Evolutionary conservation across 2,888 invertebrate species (phyloP).

Genomic region (Lochmaea capreae): DNA sequence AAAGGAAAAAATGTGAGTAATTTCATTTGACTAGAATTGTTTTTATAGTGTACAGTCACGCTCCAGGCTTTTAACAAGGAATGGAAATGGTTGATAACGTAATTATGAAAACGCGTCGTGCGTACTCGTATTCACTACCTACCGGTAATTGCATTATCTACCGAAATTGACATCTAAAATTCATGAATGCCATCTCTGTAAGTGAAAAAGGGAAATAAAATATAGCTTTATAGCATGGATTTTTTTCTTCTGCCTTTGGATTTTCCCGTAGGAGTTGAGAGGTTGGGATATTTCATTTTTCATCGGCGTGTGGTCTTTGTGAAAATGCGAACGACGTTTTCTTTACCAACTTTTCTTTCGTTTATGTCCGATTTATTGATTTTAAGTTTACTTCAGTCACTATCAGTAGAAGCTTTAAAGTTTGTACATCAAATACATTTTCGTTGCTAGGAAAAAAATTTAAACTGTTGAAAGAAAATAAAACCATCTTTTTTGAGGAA

Average conservation of each 20-base stretch:
- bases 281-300: constrained; percentile 26
- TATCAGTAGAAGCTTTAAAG: not conserved
- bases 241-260: constrained; percentile 12
- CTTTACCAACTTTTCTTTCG: constrained; percentile 2
- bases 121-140: constrained; percentile 34
- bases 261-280: constrained; percentile 26
- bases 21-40: constrained; percentile 1
- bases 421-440: too few species aligned
- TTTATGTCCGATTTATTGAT: constrained; percentile 12
- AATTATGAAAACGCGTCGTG: constrained; percentile 39
- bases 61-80: constrained; percentile 29
- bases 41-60: constrained; percentile 13
- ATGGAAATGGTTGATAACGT: constrained; percentile 32
- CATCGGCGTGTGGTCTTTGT: constrained; percentile 17
- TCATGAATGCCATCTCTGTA: constrained; percentile 12
- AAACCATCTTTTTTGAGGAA: too few species aligned
- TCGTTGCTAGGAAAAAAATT: too few species aligned
- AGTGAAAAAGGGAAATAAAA: constrained; percentile 15
- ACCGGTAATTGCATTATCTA: constrained; percentile 28
- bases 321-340: not conserved
- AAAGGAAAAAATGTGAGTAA: not conserved
- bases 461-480: too few species aligned
- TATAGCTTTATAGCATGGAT: constrained; percentile 7
- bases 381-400: not conserved
- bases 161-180: constrained; percentile 23